Percentiles rank a stretch among this genome's conserved stretches.
phyloP scores from a whole-genome alignment of 2,888 invertebrate genomes.

The Sacculina carcini region DNA sequence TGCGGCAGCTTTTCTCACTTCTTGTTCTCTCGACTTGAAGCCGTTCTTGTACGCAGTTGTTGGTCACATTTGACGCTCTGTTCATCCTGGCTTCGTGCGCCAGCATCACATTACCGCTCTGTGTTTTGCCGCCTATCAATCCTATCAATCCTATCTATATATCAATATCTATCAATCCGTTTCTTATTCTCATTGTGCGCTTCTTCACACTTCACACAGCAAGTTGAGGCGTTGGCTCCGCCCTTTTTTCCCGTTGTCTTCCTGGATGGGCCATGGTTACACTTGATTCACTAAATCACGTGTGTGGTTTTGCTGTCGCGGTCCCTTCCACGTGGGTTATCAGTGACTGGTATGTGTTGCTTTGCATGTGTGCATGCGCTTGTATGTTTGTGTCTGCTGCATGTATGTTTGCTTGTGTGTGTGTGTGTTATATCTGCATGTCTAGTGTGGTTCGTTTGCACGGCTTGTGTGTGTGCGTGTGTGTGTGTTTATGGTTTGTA shows the following conservation, averaged over 20 bases:
- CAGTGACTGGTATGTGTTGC: not conserved
- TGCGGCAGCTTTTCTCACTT: too few species aligned
- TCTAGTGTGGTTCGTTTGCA: not conserved
- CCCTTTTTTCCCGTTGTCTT: not conserved
- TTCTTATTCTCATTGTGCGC: not conserved
- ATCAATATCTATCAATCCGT: not conserved
- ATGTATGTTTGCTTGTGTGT: conserved; percentile 5
- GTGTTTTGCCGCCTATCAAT: too few species aligned
- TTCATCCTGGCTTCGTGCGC: too few species aligned
- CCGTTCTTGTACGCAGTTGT: too few species aligned
- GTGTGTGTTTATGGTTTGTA: conserved; percentile 1
- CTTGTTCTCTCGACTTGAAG: too few species aligned
- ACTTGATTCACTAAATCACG: too few species aligned
- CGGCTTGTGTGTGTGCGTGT: not conserved
- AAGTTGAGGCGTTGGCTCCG: not conserved
- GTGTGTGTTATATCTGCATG: conserved; percentile 2
- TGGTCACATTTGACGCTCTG: too few species aligned
- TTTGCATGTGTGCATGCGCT: not conserved
- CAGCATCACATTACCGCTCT: too few species aligned
- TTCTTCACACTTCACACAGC: not conserved
- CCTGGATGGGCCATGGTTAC: not conserved
- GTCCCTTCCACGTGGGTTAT: not conserved
- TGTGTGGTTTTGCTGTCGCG: too few species aligned
- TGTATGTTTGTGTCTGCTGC: not conserved
- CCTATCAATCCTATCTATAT: not conserved